Conservation (phyloP, 1,140 invertebrate genomes). For the Nymphalis io region DNA sequence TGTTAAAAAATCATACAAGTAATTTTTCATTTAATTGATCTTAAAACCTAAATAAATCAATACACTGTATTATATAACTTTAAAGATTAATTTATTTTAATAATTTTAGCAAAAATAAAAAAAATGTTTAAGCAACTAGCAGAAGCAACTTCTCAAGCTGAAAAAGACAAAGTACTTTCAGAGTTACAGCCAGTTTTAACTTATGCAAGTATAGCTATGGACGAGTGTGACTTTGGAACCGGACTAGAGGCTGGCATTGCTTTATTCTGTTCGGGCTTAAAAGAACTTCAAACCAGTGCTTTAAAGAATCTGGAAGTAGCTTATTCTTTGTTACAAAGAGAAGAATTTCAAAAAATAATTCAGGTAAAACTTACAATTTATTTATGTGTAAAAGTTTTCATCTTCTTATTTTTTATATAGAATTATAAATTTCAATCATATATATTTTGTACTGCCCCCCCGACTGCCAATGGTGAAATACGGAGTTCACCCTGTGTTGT, state of each 20-base stretch:
- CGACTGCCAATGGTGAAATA: too few species aligned
- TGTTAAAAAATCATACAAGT: too few species aligned
- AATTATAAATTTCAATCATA: too few species aligned
- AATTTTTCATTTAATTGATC: too few species aligned
- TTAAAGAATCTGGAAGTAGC: slow-evolving; percentile 86
- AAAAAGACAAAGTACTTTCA: slow-evolving; percentile 82
- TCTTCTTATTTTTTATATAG: too few species aligned
- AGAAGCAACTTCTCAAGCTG: slow-evolving; percentile 82
- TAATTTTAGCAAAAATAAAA: slow-evolving; percentile 84
- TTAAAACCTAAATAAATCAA: too few species aligned
- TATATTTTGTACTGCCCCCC: too few species aligned
- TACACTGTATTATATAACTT: too few species aligned
- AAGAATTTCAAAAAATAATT: slow-evolving; percentile 88
- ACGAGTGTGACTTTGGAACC: slow-evolving; percentile 97
- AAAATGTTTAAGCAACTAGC: slow-evolving; percentile 86
- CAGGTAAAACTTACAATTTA: slow-evolving; percentile 59
- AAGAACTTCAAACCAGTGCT: slow-evolving; percentile 85
- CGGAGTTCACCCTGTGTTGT: too few species aligned
- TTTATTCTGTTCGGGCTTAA: slow-evolving; percentile 88
- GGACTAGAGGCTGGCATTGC: slow-evolving; percentile 93
- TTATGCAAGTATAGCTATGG: slow-evolving; percentile 92
- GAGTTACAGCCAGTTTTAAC: slow-evolving; percentile 90
- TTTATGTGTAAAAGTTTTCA: neutral
- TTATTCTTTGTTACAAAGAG: slow-evolving; percentile 88
- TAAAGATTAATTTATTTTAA: neutral